A percentile compares a stretch with the other conserved stretches of the same genome.
These are phyloP conservation scores for Aspidoscelis tigris DNA, from an alignment of 2,113 vertebrate genomes.

Conservation along the genomic window DNA sequence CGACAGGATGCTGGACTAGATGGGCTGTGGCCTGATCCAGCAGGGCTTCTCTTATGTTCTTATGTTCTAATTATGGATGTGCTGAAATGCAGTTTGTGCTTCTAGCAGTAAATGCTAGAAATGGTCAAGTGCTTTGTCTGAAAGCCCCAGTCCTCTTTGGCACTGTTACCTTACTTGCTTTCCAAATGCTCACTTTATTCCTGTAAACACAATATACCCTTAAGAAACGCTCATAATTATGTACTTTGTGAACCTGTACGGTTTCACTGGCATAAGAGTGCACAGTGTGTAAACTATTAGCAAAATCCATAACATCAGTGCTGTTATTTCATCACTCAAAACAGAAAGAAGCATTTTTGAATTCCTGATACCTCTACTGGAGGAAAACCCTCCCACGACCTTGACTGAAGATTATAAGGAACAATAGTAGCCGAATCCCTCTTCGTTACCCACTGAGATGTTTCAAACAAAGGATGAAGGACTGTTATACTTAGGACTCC, in stretches of 20 bases:
- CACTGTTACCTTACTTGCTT: too few species aligned
- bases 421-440: constrained; percentile 81
- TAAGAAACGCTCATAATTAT: background rate
- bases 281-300: background rate
- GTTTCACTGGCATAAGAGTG: background rate
- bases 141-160: too few species aligned
- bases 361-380: constrained; percentile 77
- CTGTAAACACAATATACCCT: background rate
- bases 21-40: too few species aligned
- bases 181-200: background rate
- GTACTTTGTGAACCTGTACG: background rate
- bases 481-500: constrained; percentile 83
- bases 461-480: constrained; percentile 79
- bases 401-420: constrained; percentile 82
- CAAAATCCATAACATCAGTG: background rate
- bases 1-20: too few species aligned
- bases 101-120: too few species aligned
- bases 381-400: constrained; percentile 76
- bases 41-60: too few species aligned
- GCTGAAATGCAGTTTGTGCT: too few species aligned
- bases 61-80: too few species aligned
- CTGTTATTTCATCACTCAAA: background rate
- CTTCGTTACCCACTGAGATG: constrained; percentile 81
- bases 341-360: constrained; percentile 24
- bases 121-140: too few species aligned